Percentiles rank a stretch among this genome's conserved stretches.
Conservation (phyloP, 2,888 invertebrate species). For the Agonopterix subpropinquella region DNA sequence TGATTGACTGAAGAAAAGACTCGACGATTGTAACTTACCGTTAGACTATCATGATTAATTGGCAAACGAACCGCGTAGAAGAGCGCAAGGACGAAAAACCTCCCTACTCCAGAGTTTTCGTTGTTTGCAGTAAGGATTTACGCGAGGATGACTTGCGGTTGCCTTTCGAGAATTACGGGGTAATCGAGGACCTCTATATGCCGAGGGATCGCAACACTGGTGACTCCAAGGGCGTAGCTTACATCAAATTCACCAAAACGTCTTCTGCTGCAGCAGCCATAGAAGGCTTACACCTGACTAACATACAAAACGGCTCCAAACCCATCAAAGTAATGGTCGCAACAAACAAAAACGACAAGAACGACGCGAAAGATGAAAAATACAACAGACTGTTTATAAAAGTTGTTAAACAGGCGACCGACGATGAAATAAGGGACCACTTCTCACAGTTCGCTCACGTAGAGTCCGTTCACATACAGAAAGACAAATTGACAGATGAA, state of each 20-base stretch:
- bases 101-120: constrained; percentile 92
- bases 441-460: constrained; percentile 92
- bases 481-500: constrained; percentile 85
- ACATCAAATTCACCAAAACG: constrained; percentile 92
- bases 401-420: constrained; percentile 85
- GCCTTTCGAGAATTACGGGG: constrained; percentile 87
- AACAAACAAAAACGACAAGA: constrained; percentile 62
- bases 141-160: constrained; percentile 85
- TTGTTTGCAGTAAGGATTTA: constrained; percentile 85
- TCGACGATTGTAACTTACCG: constrained; percentile 5
- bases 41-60: not conserved
- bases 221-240: constrained; percentile 92
- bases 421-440: constrained; percentile 84
- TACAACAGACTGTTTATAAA: constrained; percentile 89
- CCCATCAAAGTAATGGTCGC: constrained; percentile 94
- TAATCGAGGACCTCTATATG: constrained; percentile 91
- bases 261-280: constrained; percentile 93
- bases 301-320: constrained; percentile 82
- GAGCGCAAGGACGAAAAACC: constrained; percentile 77
- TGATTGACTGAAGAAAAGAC: not conserved
- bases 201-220: constrained; percentile 89
- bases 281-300: constrained; percentile 89
- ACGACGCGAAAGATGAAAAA: constrained; percentile 38
- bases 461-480: constrained; percentile 83
- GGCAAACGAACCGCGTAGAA: constrained; percentile 23